Evolutionary conservation across 2,113 vertebrate species (phyloP).

Genomic region (Dipodomys ordii): DNA sequence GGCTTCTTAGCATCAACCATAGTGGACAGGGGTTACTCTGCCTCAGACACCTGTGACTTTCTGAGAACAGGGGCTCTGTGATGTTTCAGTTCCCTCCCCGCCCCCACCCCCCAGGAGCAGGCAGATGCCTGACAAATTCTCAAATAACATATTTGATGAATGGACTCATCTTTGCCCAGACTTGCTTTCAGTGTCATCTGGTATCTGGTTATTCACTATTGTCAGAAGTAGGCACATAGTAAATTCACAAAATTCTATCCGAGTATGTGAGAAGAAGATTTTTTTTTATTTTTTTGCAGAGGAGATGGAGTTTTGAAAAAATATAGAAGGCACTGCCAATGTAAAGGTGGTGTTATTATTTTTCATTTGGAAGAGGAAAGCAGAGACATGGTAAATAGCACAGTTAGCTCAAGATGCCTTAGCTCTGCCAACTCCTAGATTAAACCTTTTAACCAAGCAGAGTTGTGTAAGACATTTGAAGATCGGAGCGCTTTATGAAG

Average conservation of each 20-base stretch:
- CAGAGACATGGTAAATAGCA: neutral
- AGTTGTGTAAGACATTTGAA: slow-evolving; percentile 37
- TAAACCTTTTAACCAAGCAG: neutral
- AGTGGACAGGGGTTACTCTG: neutral
- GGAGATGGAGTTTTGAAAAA: neutral
- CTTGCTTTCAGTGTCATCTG: neutral
- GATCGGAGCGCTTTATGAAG: slow-evolving; percentile 70
- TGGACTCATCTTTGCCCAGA: neutral
- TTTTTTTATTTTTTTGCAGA: neutral
- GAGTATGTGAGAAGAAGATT: neutral
- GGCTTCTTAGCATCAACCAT: neutral
- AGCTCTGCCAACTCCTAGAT: neutral
- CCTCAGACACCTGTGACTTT: neutral
- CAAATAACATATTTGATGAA: neutral
- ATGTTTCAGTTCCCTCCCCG: neutral
- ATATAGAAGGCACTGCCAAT: neutral
- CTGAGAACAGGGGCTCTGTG: neutral
- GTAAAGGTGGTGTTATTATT: neutral
- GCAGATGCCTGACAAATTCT: neutral
- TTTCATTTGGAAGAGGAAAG: neutral
- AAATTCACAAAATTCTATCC: neutral
- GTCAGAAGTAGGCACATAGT: neutral
- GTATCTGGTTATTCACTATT: neutral
- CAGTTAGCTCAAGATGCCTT: neutral
- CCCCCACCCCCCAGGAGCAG: neutral